phyloP scores from a whole-genome alignment of 2,113 vertebrate species.

The Poeciliopsis prolifica region DNA sequence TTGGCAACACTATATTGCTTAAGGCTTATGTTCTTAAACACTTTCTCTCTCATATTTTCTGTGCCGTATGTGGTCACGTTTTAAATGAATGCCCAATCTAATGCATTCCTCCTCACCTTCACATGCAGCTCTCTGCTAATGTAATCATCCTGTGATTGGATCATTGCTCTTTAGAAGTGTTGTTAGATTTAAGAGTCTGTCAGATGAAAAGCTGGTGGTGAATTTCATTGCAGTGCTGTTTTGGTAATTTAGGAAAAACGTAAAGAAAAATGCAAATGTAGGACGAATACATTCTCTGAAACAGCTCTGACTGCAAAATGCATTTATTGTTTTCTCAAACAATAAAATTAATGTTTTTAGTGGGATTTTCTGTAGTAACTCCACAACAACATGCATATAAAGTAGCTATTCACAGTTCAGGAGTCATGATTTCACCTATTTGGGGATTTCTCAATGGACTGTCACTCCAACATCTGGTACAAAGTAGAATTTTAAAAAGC shows the following conservation, averaged over 20 bases:
- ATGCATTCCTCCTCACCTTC: neutral
- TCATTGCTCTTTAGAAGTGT: constrained; percentile 15
- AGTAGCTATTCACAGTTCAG: no score
- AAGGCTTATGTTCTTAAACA: constrained; percentile 2
- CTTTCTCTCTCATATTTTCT: neutral
- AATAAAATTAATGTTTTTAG: no score
- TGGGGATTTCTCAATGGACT: no score
- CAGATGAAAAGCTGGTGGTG: constrained; percentile 5
- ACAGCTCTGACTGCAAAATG: neutral
- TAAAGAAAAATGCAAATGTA: constrained; percentile 47
- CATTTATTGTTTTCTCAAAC: neutral
- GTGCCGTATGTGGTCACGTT: neutral
- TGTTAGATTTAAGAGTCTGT: constrained; percentile 18
- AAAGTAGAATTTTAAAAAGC: neutral
- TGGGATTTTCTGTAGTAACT: no score
- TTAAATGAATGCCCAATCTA: neutral
- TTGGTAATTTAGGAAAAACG: constrained; percentile 31
- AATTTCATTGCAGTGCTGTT: constrained; percentile 3
- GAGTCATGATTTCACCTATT: no score
- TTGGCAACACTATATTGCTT: neutral
- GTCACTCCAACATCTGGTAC: neutral
- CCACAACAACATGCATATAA: no score
- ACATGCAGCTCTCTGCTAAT: neutral
- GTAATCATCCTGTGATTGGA: neutral
- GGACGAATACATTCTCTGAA: constrained; percentile 23